Conservation (phyloP, 2,888 invertebrate species). For the Ischnus inquisitorius region DNA sequence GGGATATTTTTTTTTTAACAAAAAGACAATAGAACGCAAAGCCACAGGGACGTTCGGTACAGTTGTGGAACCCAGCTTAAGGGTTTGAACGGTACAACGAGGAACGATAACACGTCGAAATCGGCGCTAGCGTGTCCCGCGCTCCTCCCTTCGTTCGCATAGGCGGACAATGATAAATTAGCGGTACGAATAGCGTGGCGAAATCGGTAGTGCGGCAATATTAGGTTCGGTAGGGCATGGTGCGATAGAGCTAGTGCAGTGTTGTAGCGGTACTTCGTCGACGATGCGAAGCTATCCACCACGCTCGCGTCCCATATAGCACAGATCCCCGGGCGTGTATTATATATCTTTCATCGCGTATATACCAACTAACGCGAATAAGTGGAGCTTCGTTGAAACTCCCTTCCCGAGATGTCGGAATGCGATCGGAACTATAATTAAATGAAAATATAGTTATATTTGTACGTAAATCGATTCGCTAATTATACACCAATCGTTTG, state of each 20-base stretch:
- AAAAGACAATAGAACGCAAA: not conserved
- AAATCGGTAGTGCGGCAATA: conserved; percentile 56
- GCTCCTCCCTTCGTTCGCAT: conserved; percentile 68
- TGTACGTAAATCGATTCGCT: conserved; percentile 59
- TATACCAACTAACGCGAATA: conserved; percentile 60
- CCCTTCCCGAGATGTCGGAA: conserved; percentile 65
- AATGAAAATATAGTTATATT: conserved; percentile 65
- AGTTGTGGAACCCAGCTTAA: conserved; percentile 59
- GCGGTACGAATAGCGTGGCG: conserved; percentile 68
- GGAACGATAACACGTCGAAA: conserved; percentile 71
- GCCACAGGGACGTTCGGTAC: not conserved
- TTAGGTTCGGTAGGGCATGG: conserved; percentile 59
- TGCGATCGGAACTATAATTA: conserved; percentile 69
- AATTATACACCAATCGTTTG: conserved; percentile 66
- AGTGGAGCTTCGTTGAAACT: conserved; percentile 66
- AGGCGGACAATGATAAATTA: conserved; percentile 79
- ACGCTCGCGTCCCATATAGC: conserved; percentile 27
- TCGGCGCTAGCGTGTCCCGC: conserved; percentile 69
- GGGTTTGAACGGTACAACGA: conserved; percentile 57
- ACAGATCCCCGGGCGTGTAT: conserved; percentile 46
- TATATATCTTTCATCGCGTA: conserved; percentile 35
- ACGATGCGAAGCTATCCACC: conserved; percentile 47
- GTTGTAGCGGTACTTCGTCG: conserved; percentile 58
- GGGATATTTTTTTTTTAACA: not conserved
- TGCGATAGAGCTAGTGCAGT: conserved; percentile 64